phyloP scores from a whole-genome alignment of 2,113 vertebrate genomes.

The Eleginops maclovinus region DNA sequence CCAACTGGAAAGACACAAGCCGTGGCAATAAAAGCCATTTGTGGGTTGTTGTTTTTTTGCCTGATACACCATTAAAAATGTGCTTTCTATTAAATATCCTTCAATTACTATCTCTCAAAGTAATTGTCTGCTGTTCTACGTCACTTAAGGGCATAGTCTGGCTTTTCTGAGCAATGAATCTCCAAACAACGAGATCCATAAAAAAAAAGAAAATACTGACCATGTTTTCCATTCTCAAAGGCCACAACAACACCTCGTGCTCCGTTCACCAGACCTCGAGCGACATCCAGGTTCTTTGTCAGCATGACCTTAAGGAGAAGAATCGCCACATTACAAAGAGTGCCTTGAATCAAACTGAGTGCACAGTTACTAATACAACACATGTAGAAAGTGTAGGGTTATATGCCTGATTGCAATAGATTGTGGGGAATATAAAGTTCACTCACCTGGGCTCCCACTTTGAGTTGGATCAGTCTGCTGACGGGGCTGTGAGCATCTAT shows the following conservation, averaged over 20 bases:
- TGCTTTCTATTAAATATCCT: neutral
- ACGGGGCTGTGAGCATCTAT: constrained; percentile 93
- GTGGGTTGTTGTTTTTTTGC: neutral
- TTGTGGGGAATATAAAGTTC: neutral
- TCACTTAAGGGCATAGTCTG: neutral
- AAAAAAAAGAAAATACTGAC: constrained; percentile 68
- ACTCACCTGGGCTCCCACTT: constrained; percentile 92
- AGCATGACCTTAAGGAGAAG: constrained; percentile 90
- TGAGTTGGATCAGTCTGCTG: constrained; percentile 88
- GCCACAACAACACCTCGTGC: constrained; percentile 91
- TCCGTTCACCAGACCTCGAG: constrained; percentile 93
- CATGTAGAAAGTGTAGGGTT: neutral
- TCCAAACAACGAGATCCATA: neutral
- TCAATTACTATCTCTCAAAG: neutral
- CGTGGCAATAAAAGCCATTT: neutral
- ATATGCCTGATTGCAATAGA: neutral
- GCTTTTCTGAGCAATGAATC: neutral
- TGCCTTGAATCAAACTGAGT: neutral
- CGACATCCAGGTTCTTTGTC: constrained; percentile 93
- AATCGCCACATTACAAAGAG: neutral
- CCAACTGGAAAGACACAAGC: neutral
- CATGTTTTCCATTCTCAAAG: constrained; percentile 88
- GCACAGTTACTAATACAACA: neutral
- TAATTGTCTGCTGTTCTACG: neutral
- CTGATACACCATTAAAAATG: neutral